These are phyloP conservation scores for Nymphalis c-album DNA, from an alignment of 2,888 invertebrate genomes.

Conservation along the genomic window DNA sequence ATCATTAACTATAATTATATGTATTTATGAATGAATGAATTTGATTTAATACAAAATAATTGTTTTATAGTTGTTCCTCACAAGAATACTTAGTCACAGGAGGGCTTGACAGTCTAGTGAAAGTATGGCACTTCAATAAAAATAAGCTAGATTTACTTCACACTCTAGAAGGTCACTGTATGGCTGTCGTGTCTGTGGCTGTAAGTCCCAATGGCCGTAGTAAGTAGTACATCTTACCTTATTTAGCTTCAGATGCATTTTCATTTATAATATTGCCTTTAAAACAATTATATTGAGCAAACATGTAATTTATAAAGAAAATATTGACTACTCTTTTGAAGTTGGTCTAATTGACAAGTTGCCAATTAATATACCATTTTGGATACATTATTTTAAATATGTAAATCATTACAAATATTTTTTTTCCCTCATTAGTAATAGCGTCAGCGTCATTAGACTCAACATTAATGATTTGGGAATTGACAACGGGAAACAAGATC, in stretches of 20 bases:
- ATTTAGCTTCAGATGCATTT: background rate
- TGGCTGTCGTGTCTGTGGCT: constrained; percentile 96
- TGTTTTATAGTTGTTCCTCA: constrained; percentile 9
- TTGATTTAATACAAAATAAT: background rate
- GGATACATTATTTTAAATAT: too few species aligned
- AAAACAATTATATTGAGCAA: background rate
- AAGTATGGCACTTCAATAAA: constrained; percentile 90
- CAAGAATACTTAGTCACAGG: constrained; percentile 92
- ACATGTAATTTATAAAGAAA: too few species aligned
- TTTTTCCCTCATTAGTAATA: constrained; percentile 77
- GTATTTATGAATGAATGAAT: too few species aligned
- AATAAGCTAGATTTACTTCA: constrained; percentile 88
- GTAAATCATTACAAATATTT: too few species aligned
- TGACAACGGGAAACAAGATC: constrained; percentile 90
- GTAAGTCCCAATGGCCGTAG: constrained; percentile 93
- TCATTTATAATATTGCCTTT: background rate
- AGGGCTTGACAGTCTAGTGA: constrained; percentile 93
- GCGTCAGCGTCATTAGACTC: constrained; percentile 96
- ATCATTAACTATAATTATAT: too few species aligned
- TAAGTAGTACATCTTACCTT: constrained; percentile 69
- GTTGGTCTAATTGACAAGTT: background rate
- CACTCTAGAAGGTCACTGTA: constrained; percentile 91
- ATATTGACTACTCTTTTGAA: too few species aligned
- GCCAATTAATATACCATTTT: constrained; percentile 2
- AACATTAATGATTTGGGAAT: constrained; percentile 94